These are phyloP conservation scores for Oithona nana DNA, from an alignment of 2,888 invertebrate genomes.

Conservation along the genomic window DNA sequence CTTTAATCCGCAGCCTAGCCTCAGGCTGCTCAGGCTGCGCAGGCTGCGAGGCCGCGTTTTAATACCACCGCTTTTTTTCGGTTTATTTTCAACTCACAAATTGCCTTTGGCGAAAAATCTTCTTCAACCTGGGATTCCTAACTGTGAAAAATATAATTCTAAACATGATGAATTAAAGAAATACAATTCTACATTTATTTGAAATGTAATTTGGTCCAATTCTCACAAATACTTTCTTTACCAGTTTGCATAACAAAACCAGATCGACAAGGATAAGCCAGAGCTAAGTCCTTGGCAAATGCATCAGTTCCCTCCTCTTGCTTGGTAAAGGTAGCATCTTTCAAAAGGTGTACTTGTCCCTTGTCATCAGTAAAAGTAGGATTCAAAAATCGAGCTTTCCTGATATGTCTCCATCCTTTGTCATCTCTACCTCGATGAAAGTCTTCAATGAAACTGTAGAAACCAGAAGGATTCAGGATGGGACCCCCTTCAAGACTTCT, in stretches of 20 bases:
- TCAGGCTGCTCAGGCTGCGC: too few species aligned
- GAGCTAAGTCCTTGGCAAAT: background rate
- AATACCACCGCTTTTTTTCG: too few species aligned
- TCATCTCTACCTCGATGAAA: background rate
- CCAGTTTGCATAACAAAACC: background rate
- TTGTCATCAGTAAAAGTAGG: background rate
- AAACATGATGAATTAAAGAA: too few species aligned
- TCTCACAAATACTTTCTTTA: background rate
- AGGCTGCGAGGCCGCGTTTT: too few species aligned
- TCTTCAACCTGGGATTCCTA: too few species aligned
- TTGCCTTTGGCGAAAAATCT: too few species aligned
- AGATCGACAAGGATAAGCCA: background rate
- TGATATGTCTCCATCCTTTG: background rate
- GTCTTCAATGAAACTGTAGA: constrained; percentile 11
- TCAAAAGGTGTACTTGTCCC: background rate
- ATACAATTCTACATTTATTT: too few species aligned
- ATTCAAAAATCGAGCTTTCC: background rate
- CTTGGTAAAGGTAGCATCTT: background rate
- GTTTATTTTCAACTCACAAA: too few species aligned
- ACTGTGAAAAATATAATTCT: too few species aligned
- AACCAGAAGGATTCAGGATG: background rate
- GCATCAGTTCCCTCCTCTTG: background rate
- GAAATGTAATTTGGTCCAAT: background rate
- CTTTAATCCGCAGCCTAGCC: too few species aligned
- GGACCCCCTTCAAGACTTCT: background rate